A percentile compares a stretch with the other conserved stretches of the same genome.
phyloP scores from a whole-genome alignment of 2,113 vertebrate genomes.

The Dasyurus viverrinus region DNA sequence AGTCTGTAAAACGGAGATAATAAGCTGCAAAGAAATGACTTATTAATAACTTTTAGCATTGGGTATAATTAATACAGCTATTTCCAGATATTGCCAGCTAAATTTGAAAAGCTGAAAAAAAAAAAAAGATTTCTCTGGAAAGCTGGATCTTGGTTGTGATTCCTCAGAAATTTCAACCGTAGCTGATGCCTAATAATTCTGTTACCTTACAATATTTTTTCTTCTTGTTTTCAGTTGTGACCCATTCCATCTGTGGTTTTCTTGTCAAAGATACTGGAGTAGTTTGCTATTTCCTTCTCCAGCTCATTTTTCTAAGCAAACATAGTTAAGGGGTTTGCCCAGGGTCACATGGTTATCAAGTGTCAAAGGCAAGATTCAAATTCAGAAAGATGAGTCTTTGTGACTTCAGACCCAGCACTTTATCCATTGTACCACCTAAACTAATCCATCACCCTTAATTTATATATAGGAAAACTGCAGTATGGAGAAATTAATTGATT shows the following conservation, averaged over 20 bases:
- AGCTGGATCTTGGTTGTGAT: slow-evolving; percentile 41
- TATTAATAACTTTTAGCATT: slow-evolving; percentile 74
- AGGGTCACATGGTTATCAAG: not conserved
- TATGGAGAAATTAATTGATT: not conserved
- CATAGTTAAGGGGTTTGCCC: not conserved
- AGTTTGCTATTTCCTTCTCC: not conserved
- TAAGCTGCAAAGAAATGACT: slow-evolving; percentile 56
- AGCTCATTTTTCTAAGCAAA: not conserved
- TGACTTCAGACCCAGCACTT: not conserved
- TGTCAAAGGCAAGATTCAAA: not conserved
- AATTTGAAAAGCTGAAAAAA: slow-evolving; percentile 68
- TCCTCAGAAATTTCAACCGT: slow-evolving; percentile 23
- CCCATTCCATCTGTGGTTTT: not conserved
- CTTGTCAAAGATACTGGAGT: not conserved
- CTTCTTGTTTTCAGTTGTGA: not conserved
- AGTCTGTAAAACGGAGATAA: slow-evolving; percentile 75
- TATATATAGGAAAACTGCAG: not conserved
- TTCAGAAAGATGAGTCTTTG: not conserved
- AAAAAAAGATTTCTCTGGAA: slow-evolving; percentile 51
- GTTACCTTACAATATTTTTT: slow-evolving; percentile 59
- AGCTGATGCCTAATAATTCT: slow-evolving; percentile 42
- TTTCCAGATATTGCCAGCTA: slow-evolving; percentile 60
- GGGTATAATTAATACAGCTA: slow-evolving; percentile 71
- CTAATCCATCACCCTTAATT: not conserved
- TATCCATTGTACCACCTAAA: not conserved